A percentile compares a stretch with the other conserved stretches of the same genome.
Evolutionary conservation across 2,113 vertebrate species (phyloP).

Genomic region (Ellobius talpinus): DNA sequence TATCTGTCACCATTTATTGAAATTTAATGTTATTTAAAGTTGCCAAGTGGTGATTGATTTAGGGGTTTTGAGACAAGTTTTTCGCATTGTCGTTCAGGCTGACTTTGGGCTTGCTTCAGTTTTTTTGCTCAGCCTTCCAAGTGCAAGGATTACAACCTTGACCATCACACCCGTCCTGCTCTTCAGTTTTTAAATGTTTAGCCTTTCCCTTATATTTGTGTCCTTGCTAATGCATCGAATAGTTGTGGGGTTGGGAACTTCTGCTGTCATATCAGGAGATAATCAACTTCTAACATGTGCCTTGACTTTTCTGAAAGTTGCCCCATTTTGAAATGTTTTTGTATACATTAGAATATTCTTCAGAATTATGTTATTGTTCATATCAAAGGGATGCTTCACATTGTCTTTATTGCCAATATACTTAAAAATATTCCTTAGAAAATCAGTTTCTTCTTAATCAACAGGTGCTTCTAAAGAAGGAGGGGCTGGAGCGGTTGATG

Average conservation of each 20-base stretch:
- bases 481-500: constrained; percentile 94
- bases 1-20: background rate
- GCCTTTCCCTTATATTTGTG: background rate
- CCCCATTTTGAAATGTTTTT: background rate
- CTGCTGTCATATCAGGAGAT: background rate
- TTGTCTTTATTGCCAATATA: constrained; percentile 40
- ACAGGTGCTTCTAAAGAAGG: constrained; percentile 94
- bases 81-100: background rate
- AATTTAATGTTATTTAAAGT: constrained; percentile 25
- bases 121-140: background rate
- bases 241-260: background rate
- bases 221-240: background rate
- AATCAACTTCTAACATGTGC: background rate
- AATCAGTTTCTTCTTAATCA: constrained; percentile 52
- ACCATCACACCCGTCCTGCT: background rate
- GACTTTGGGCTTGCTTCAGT: background rate
- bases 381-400: constrained; percentile 25
- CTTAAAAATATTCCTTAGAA: constrained; percentile 48
- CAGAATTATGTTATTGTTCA: constrained; percentile 19
- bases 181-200: background rate
- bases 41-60: background rate
- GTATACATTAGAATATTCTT: constrained; percentile 16
- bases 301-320: constrained; percentile 38
- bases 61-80: background rate
- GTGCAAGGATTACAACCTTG: background rate